Conservation (phyloP, 2,888 invertebrate genomes). For the Melinaea menophilus region DNA sequence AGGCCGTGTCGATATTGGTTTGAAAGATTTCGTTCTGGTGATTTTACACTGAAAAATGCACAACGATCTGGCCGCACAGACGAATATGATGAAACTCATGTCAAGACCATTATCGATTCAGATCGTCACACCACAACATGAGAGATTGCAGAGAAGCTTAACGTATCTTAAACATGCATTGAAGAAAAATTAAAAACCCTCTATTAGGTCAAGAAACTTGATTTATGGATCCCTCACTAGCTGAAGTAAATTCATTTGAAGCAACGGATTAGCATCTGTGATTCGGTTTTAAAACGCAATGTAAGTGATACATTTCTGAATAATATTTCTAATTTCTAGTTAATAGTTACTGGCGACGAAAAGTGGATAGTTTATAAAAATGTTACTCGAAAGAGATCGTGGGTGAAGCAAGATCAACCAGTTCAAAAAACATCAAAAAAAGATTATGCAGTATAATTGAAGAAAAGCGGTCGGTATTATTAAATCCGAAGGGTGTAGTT, state of each 20-base stretch:
- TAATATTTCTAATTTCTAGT: no score
- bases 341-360: conserved; percentile 16
- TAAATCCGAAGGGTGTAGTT: not conserved
- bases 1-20: no score
- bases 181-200: not conserved
- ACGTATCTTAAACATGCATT: not conserved
- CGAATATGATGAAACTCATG: no score
- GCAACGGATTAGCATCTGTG: no score
- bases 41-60: no score
- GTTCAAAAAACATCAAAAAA: conserved; percentile 24
- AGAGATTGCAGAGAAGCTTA: not conserved
- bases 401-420: conserved; percentile 30
- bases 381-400: conserved; percentile 30
- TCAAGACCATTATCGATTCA: no score
- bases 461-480: conserved; percentile 7
- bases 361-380: conserved; percentile 29
- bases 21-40: no score
- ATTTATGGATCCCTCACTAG: conserved; percentile 12
- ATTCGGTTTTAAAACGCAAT: conserved; percentile 15
- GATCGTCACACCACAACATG: no score
- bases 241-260: conserved; percentile 16
- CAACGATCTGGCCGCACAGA: no score
- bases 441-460: conserved; percentile 27
- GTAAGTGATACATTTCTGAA: conserved; percentile 19
- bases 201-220: not conserved